Evolutionary conservation across 2,888 invertebrate genomes (phyloP).

Genomic region (Apotomis betuletana): DNA sequence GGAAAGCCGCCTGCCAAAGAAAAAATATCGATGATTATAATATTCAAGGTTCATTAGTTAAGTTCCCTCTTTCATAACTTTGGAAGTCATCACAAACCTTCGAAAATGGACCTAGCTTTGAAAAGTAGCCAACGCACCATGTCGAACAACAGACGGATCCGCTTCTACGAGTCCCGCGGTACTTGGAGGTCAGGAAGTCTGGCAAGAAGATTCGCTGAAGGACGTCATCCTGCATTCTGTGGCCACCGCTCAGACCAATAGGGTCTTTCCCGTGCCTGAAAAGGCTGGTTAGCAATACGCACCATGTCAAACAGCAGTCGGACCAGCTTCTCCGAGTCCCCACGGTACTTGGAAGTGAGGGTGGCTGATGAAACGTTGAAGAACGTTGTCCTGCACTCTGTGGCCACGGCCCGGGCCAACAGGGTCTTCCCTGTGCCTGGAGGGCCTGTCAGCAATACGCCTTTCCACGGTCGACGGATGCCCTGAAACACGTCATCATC

Average conservation of each 20-base stretch:
- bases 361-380: conserved; percentile 95
- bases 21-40: not conserved
- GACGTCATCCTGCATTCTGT: conserved; percentile 95
- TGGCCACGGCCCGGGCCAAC: conserved; percentile 93
- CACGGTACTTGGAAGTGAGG: conserved; percentile 94
- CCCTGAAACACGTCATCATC: conserved; percentile 70
- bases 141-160: conserved; percentile 92
- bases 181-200: conserved; percentile 93
- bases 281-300: conserved; percentile 86
- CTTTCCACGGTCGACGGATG: conserved; percentile 92
- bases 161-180: conserved; percentile 95
- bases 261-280: conserved; percentile 91
- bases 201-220: conserved; percentile 90
- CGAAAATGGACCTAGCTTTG: no score
- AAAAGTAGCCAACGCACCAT: conserved; percentile 82
- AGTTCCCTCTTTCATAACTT: no score
- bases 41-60: no score
- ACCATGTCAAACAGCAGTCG: conserved; percentile 92
- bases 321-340: conserved; percentile 95
- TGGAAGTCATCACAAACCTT: no score
- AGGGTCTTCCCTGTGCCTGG: conserved; percentile 92
- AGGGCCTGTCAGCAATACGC: conserved; percentile 86
- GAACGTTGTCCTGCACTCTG: conserved; percentile 94
- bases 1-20: conserved; percentile 87
- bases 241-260: conserved; percentile 93